Evolutionary conservation across 2,797 vertebrate species (phyloP).

Genomic region (Tachyglossus aculeatus): DNA sequence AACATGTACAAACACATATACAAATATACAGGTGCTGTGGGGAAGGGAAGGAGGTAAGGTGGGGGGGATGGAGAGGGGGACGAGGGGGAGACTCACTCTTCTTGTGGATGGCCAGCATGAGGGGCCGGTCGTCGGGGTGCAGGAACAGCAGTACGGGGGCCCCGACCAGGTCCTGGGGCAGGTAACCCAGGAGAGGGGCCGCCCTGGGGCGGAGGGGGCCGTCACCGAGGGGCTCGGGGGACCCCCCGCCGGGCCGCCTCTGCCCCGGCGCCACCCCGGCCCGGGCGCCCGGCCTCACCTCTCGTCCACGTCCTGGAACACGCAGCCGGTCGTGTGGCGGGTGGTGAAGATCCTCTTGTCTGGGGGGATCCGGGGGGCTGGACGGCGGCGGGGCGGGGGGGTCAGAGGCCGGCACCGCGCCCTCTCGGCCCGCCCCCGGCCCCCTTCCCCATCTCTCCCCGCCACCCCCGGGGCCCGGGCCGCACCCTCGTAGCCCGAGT

Average conservation of each 20-base stretch:
- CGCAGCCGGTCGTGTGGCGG: slow-evolving; percentile 88
- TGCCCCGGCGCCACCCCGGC: not conserved
- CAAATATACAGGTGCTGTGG: too few species aligned
- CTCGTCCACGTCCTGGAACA: slow-evolving; percentile 93
- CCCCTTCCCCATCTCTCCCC: not conserved
- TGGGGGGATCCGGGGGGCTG: slow-evolving; percentile 88
- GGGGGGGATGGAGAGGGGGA: too few species aligned
- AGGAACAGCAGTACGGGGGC: slow-evolving; percentile 86
- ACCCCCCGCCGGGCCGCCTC: not conserved
- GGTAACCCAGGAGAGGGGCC: slow-evolving; percentile 85
- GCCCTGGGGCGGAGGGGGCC: slow-evolving; percentile 70
- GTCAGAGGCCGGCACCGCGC: not conserved
- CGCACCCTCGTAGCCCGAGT: slow-evolving; percentile 89
- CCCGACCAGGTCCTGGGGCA: slow-evolving; percentile 90
- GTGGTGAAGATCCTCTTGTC: slow-evolving; percentile 94
- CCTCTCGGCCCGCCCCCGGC: not conserved
- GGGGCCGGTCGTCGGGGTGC: slow-evolving; percentile 88
- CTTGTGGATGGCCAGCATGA: slow-evolving; percentile 91
- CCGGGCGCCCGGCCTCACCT: slow-evolving; percentile 70
- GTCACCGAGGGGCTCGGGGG: not conserved
- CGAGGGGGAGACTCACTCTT: slow-evolving; percentile 81
- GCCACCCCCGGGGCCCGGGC: not conserved
- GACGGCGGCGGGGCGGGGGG: not conserved
- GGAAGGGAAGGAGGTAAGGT: not conserved
- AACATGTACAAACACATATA: too few species aligned